These are phyloP conservation scores for Hipparchia sbordonii DNA, from an alignment of 2,888 invertebrate genomes.

Conservation along the genomic window DNA sequence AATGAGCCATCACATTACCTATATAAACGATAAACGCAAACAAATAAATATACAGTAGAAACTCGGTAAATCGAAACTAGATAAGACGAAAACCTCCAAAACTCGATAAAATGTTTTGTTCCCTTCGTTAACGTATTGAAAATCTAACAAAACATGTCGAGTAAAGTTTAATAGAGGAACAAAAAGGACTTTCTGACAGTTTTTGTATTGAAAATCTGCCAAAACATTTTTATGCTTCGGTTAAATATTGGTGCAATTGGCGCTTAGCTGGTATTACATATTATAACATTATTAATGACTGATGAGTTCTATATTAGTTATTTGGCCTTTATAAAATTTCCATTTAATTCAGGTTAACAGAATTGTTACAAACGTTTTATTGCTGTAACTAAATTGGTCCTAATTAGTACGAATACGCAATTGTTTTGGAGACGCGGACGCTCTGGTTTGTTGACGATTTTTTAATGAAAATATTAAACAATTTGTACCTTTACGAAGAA, in stretches of 20 bases:
- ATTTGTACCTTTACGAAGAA: background rate
- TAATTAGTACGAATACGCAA: constrained; percentile 51
- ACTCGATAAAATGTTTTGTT: too few relatives aligned
- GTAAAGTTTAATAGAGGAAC: too few relatives aligned
- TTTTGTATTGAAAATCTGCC: too few relatives aligned
- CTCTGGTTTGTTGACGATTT: constrained; percentile 28
- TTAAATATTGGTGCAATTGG: too few relatives aligned
- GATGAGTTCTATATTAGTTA: background rate
- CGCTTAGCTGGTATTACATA: too few relatives aligned
- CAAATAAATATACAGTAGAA: background rate
- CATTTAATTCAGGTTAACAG: constrained; percentile 2
- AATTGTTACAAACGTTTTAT: constrained; percentile 44
- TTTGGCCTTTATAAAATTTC: background rate
- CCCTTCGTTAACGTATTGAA: too few relatives aligned
- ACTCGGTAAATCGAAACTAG: too few relatives aligned
- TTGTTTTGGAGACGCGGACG: constrained; percentile 39
- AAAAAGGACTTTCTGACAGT: too few relatives aligned
- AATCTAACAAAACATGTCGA: too few relatives aligned
- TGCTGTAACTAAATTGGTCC: constrained; percentile 53
- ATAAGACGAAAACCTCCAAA: too few relatives aligned
- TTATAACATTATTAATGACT: too few relatives aligned
- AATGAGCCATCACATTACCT: constrained; percentile 18
- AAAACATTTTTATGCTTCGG: too few relatives aligned
- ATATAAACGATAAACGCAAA: background rate
- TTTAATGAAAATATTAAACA: background rate